A percentile compares a stretch with the other conserved stretches of the same genome.
Conservation (phyloP, 2,113 vertebrate genomes). For the Panthera leo region DNA sequence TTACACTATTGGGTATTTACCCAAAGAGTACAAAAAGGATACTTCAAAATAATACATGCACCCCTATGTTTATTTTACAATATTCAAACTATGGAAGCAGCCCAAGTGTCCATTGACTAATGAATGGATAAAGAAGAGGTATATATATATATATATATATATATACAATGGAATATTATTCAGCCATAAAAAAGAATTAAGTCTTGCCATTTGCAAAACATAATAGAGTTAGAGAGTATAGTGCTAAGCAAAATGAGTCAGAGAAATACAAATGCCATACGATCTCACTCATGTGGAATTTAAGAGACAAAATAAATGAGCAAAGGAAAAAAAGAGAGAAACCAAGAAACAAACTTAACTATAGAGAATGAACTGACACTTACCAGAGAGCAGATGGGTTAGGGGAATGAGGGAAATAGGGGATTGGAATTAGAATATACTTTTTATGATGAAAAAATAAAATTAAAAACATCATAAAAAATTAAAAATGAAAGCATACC, state of each 20-base stretch:
- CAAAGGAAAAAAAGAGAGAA: not conserved
- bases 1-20: not conserved
- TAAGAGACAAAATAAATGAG: not conserved
- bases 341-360: not conserved
- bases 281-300: not conserved
- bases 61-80: not conserved
- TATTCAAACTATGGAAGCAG: not conserved
- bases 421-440: not conserved
- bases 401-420: not conserved
- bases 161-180: not conserved
- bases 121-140: not conserved
- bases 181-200: not conserved
- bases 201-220: not conserved
- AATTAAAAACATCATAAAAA: not conserved
- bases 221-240: not conserved
- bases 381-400: not conserved
- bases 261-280: not conserved
- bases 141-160: not conserved
- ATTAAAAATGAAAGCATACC: not conserved
- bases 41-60: not conserved
- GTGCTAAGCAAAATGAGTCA: not conserved
- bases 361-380: not conserved
- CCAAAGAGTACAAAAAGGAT: not conserved
- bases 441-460: not conserved
- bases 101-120: not conserved